phyloP scores from a whole-genome alignment of 2,888 invertebrate species.

The Lissonota sp. region DNA sequence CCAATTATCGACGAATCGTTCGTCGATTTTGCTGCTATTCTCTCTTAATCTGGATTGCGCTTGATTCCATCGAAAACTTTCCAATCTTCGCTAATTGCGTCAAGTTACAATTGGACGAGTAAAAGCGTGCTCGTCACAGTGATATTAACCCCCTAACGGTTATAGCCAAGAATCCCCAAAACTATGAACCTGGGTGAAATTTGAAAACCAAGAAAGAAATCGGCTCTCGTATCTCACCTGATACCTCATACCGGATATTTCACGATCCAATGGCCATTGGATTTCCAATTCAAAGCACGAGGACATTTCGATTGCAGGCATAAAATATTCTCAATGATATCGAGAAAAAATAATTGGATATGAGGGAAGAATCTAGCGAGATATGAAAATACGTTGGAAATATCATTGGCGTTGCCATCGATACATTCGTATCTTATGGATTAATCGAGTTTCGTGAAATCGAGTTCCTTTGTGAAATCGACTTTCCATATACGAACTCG shows the following conservation, averaged over 20 bases:
- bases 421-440: neutral
- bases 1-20: constrained; percentile 1
- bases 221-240: neutral
- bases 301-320: constrained; percentile 6
- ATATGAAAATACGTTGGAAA: neutral
- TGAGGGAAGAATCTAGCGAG: neutral
- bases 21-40: neutral
- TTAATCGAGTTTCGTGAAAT: too few relatives aligned
- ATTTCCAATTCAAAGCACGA: constrained; percentile 1
- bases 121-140: constrained; percentile 39
- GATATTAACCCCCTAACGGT: neutral
- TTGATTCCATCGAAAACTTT: constrained; percentile 56
- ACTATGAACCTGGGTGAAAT: constrained; percentile 33
- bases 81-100: constrained; percentile 67
- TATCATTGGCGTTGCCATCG: neutral
- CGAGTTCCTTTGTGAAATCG: too few relatives aligned
- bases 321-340: constrained; percentile 31
- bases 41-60: constrained; percentile 30
- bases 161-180: constrained; percentile 45
- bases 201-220: too few relatives aligned
- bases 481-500: too few relatives aligned
- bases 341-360: constrained; percentile 46
- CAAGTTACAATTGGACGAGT: constrained; percentile 50
- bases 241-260: constrained; percentile 17
- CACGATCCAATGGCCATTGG: constrained; percentile 26